Percentiles rank a stretch among this genome's conserved stretches.
These are phyloP conservation scores for Heteromyza rotundicornis DNA, from an alignment of 2,888 invertebrate species.

Conservation along the genomic window DNA sequence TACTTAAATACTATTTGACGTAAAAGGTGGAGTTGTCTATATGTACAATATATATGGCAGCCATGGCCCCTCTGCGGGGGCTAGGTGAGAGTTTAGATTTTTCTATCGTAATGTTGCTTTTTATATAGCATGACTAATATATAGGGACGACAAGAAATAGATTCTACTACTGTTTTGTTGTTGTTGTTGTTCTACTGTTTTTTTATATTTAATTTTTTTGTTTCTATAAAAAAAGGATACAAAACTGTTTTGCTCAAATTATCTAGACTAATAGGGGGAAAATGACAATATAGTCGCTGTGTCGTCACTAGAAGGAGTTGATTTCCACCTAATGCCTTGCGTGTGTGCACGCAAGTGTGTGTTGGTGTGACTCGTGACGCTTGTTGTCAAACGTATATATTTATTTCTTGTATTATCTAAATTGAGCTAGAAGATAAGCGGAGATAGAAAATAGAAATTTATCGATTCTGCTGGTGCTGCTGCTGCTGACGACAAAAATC, in stretches of 20 bases:
- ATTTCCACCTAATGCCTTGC: constrained; percentile 43
- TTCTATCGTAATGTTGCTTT: constrained; percentile 46
- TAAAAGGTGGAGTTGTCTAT: too few relatives aligned
- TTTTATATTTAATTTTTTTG: too few relatives aligned
- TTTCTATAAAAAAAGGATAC: too few relatives aligned
- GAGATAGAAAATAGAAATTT: constrained; percentile 10
- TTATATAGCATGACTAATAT: constrained; percentile 52
- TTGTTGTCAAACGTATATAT: too few relatives aligned
- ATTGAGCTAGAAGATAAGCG: too few relatives aligned
- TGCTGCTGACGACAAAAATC: neutral
- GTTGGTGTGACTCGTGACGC: neutral
- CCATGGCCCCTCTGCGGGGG: too few relatives aligned
- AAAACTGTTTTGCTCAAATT: too few relatives aligned
- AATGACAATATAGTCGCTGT: neutral
- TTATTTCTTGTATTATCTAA: neutral
- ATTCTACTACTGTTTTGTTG: too few relatives aligned
- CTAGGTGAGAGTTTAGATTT: neutral
- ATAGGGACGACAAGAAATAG: constrained; percentile 10
- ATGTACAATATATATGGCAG: too few relatives aligned
- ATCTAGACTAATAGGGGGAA: neutral
- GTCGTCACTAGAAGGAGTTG: constrained; percentile 25
- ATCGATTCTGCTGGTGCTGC: constrained; percentile 1
- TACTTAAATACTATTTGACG: neutral
- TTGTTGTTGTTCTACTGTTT: too few relatives aligned
- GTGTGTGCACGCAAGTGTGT: constrained; percentile 26